A percentile compares a stretch with the other conserved stretches of the same genome.
Evolutionary conservation across 2,113 vertebrate genomes (phyloP).

Genomic region (Erpornis zantholeuca): DNA sequence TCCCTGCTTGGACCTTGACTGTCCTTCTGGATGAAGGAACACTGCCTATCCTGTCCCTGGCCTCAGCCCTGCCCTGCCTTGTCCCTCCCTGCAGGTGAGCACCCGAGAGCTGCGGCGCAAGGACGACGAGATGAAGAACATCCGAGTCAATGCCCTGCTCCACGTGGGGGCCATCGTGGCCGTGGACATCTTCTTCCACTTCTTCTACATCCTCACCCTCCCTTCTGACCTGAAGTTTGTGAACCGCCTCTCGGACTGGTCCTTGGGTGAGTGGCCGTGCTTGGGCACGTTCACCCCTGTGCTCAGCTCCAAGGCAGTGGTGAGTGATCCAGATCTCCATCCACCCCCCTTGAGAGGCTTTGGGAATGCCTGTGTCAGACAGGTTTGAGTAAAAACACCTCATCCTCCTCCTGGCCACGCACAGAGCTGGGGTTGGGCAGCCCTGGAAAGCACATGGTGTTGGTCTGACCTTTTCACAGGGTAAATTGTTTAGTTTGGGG

Average conservation of each 20-base stretch:
- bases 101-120: constrained; percentile 76
- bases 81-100: constrained; percentile 75
- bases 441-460: neutral
- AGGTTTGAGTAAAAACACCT: neutral
- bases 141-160: constrained; percentile 74
- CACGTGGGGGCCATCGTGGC: constrained; percentile 75
- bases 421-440: neutral
- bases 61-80: neutral
- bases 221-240: constrained; percentile 87
- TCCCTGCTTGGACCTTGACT: no score
- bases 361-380: neutral
- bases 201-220: constrained; percentile 95
- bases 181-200: constrained; percentile 90
- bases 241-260: constrained; percentile 87
- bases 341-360: neutral
- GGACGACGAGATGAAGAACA: constrained; percentile 86
- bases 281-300: neutral
- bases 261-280: constrained; percentile 77
- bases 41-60: neutral
- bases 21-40: neutral
- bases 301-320: neutral
- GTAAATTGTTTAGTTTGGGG: neutral
- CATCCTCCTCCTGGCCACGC: fast-evolving
- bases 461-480: neutral
- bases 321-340: neutral